phyloP scores from a whole-genome alignment of 2,888 invertebrate genomes.

The Apotomis turbidana region DNA sequence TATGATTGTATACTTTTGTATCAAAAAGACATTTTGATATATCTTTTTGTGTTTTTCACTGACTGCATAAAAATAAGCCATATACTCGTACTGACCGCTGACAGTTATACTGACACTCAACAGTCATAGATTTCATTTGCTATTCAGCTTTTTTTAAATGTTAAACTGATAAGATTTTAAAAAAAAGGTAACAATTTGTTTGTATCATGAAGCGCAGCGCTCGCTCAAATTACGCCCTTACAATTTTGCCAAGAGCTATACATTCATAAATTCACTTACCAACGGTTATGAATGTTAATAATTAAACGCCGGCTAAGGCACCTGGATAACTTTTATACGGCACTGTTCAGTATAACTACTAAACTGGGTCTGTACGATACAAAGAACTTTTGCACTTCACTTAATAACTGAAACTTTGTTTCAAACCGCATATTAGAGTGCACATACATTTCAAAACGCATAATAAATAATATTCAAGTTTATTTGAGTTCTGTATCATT shows the following conservation, averaged over 20 bases:
- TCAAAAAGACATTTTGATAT: no score
- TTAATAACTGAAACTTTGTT: slow-evolving; percentile 17
- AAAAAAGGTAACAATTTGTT: not conserved
- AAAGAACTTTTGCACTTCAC: slow-evolving; percentile 25
- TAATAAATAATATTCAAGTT: slow-evolving; percentile 11
- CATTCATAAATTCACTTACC: slow-evolving; percentile 75
- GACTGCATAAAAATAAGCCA: no score
- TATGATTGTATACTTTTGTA: no score
- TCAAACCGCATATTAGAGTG: not conserved
- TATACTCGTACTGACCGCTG: no score
- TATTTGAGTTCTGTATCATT: not conserved
- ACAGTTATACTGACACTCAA: no score
- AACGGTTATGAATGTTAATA: slow-evolving; percentile 77
- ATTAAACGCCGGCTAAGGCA: slow-evolving; percentile 54
- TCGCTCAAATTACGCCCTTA: slow-evolving; percentile 52
- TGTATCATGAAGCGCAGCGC: not conserved
- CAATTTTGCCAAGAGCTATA: slow-evolving; percentile 53
- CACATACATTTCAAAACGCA: slow-evolving; percentile 3
- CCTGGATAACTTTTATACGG: slow-evolving; percentile 35
- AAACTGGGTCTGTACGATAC: not conserved
- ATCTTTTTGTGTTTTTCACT: no score
- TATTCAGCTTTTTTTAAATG: no score
- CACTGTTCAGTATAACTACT: not conserved
- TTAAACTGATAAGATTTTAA: no score
- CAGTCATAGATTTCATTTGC: no score